phyloP scores from a whole-genome alignment of 2,888 invertebrate species.

The Malachius bipustulatus region DNA sequence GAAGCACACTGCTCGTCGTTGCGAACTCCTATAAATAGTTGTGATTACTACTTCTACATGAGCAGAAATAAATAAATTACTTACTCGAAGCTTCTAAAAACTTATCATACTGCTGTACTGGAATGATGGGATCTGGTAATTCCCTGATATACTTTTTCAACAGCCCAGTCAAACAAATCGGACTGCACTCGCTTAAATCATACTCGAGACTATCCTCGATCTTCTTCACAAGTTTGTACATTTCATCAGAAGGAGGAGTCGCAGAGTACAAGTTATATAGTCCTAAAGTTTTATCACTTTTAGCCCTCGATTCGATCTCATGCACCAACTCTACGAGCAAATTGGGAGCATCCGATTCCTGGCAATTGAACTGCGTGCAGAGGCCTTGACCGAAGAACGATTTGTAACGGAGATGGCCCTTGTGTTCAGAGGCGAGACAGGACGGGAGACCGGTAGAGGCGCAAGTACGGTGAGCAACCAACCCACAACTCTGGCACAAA shows the following conservation, averaged over 20 bases:
- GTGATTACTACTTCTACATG: conserved; percentile 30
- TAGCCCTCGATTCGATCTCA: conserved; percentile 49
- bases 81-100: conserved; percentile 47
- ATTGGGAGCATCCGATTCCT: conserved; percentile 45
- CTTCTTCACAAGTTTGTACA: conserved; percentile 44
- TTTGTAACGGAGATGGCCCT: conserved; percentile 22
- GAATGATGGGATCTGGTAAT: conserved; percentile 63
- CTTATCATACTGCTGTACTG: conserved; percentile 58
- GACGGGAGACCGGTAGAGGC: conserved; percentile 49
- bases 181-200: conserved; percentile 40
- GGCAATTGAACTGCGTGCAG: conserved; percentile 47
- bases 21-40: conserved; percentile 33
- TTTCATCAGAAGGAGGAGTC: conserved; percentile 47
- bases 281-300: conserved; percentile 41
- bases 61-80: conserved; percentile 21
- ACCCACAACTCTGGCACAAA: conserved; percentile 60
- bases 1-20: conserved; percentile 46
- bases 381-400: conserved; percentile 51
- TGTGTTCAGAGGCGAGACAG: conserved; percentile 30
- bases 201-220: conserved; percentile 36
- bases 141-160: conserved; percentile 62
- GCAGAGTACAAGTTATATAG: conserved; percentile 56
- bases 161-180: conserved; percentile 46
- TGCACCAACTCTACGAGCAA: conserved; percentile 42
- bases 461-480: conserved; percentile 59